A percentile compares a stretch with the other conserved stretches of the same genome.
Evolutionary conservation across 2,797 vertebrate species (phyloP).

Genomic region (Limosa lapponica): DNA sequence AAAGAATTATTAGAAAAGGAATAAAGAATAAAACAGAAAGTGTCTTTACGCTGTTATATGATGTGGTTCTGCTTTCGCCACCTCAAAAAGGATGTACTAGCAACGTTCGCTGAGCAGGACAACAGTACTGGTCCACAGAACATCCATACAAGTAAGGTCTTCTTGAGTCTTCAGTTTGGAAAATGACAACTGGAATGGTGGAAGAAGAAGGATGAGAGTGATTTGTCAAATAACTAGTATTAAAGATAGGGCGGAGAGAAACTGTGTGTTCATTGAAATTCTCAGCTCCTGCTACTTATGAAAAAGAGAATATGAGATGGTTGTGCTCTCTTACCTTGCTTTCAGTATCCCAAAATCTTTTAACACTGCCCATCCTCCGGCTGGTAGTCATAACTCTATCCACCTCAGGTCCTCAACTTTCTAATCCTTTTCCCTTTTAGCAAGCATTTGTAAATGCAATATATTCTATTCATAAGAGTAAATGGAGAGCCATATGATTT

Average conservation of each 20-base stretch:
- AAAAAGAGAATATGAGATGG: neutral
- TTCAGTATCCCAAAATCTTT: neutral
- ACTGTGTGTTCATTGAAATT: neutral
- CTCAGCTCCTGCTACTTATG: neutral
- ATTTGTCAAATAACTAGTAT: neutral
- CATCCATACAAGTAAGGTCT: neutral
- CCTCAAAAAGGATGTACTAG: neutral
- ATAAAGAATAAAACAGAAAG: neutral
- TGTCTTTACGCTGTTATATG: neutral
- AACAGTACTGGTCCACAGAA: neutral
- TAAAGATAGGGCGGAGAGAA: neutral
- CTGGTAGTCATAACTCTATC: neutral
- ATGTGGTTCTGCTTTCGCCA: neutral
- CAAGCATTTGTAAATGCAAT: neutral
- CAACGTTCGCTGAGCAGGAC: neutral
- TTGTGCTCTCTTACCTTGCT: neutral
- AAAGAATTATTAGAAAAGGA: neutral
- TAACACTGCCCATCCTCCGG: neutral
- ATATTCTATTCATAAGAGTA: neutral
- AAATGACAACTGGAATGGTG: neutral
- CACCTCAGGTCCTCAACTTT: neutral
- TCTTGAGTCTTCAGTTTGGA: neutral
- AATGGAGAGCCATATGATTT: neutral
- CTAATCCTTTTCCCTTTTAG: neutral
- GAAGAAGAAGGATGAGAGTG: neutral